Percentiles rank a stretch among this genome's conserved stretches.
Conservation (phyloP, 2,888 invertebrate genomes). For the Incurvaria masculella region DNA sequence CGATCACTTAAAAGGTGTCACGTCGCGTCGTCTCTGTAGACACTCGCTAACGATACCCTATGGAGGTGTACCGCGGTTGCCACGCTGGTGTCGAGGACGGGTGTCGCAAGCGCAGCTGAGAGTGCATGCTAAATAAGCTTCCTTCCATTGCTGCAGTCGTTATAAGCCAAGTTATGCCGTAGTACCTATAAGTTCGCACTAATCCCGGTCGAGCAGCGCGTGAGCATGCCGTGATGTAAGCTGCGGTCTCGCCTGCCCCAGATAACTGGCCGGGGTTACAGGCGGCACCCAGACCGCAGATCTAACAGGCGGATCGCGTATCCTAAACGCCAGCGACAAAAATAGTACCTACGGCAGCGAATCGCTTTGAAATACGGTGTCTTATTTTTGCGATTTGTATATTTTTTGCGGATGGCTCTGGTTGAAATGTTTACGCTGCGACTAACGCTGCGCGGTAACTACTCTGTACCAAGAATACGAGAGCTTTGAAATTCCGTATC, state of each 20-base stretch:
- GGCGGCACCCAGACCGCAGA: neutral
- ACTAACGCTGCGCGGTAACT: too few species aligned
- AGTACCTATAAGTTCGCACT: neutral
- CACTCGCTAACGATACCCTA: too few species aligned
- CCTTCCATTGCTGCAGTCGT: neutral
- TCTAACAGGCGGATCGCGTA: neutral
- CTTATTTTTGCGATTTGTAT: neutral
- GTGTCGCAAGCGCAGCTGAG: neutral
- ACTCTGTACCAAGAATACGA: too few species aligned
- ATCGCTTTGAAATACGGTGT: too few species aligned
- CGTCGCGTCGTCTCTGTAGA: too few species aligned
- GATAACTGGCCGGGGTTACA: neutral
- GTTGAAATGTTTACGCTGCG: neutral
- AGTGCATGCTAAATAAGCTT: neutral
- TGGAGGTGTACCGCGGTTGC: neutral
- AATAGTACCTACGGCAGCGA: neutral
- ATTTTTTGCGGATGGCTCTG: neutral
- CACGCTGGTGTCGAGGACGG: neutral
- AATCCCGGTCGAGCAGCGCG: neutral
- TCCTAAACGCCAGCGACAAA: too few species aligned
- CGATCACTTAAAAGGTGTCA: neutral
- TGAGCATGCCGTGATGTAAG: neutral
- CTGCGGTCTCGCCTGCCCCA: neutral
- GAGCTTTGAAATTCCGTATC: too few species aligned
- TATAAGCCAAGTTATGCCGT: too few species aligned